Evolutionary conservation across 2,113 vertebrate species (phyloP), one percentile per base, ranked within the genome.

Genomic region (Phyllostomus discolor): DNA sequence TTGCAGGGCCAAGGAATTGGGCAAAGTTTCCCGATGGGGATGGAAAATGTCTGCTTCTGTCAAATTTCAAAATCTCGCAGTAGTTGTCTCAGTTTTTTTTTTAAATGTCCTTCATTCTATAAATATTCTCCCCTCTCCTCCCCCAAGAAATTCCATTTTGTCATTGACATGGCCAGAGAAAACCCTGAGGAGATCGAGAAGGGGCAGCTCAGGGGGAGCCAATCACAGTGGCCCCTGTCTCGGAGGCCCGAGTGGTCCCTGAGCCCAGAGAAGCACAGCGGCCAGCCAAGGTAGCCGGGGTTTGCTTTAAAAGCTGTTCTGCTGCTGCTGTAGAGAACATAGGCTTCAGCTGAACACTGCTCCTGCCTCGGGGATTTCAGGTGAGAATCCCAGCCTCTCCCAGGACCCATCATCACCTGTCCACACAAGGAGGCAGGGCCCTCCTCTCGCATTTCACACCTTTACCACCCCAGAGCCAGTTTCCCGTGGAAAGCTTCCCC

Each of bases 61-160:
- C 97, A 94, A 91, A 94, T 97, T 95, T 97, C 96, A 96, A 97
- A 90, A 89, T 91, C 69, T 91, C 93, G 52, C 57, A 86, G 62
- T 84, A 90, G 78, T 73, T 96, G 41, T 87, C 91, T 78, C 70
- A 28, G 75, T 93, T 95, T 88, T 82, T 66, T 20, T 0, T 4
- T 43, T 94, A 95, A 95, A 95, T 73, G 73, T 78, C 43, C 89
- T 84, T 84, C 41, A 35, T 82, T 66, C 88, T 96, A 97, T 96
- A 97, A 96, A 95, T 95, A 91, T 41, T 33, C 48, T 82, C 52
- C 43, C 35, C 24, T 7, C 7, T 66, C 43, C 50, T 26, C 76
- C 59, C 80, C n/a, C 7, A 54, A 78, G 75, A 97, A 97, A 91
- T 84, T 96, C 54, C 24, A n/a, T 91, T 80, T 80, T 75, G 70